Evolutionary conservation across 2,113 vertebrate genomes (phyloP), one percentile per base, ranked within the genome.

Genomic region (Dipodomys stephensi): DNA sequence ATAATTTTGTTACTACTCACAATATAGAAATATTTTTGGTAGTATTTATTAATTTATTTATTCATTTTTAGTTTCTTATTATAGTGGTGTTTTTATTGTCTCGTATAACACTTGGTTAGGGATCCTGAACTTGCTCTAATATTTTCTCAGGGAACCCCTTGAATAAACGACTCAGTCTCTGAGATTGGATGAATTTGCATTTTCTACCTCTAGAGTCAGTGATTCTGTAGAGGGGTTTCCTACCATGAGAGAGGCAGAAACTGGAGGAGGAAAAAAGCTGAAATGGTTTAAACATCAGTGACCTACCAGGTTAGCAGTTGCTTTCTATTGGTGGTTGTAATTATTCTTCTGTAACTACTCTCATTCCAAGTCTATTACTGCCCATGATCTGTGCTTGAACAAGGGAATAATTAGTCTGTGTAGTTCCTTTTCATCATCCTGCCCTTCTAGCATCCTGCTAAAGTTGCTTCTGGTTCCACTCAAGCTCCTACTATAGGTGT

Each of bases 321-420:
- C 19, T 68, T 6, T 19, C 0, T 95, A 6, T 86, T 91, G 13
- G 39, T 86, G n/a, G 68, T 87, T 39, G 76, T 6, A 22, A 65
- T 32, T 57, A 57, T 57, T 57, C 53, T 57, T 57, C 53, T 13
- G 15, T 57, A 57, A 57, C 12, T 57, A 57, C 15, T 57, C 53
- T 57, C 53, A 13, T 57, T 57, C 53, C 53, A 57, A 57, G 53
- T 4, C 53, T 57, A 11, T 57, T 57, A 16, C 15, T 57, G 53
- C 53, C 53, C 15, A 18, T 57, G 53, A 13, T 16, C 53, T 4
- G 15, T 57, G 12, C 53, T 18, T 16, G 53, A 57, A 57, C 15
- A 95, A 87, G 16, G 96, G 72, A 92, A 95, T 74, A 80, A 30
- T 72, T 68, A 57, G 60, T 62, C 19, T 1, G 12, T 53, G 15